phyloP scores from a whole-genome alignment of 2,888 invertebrate genomes.

The Disparrhopalites patrizii region DNA sequence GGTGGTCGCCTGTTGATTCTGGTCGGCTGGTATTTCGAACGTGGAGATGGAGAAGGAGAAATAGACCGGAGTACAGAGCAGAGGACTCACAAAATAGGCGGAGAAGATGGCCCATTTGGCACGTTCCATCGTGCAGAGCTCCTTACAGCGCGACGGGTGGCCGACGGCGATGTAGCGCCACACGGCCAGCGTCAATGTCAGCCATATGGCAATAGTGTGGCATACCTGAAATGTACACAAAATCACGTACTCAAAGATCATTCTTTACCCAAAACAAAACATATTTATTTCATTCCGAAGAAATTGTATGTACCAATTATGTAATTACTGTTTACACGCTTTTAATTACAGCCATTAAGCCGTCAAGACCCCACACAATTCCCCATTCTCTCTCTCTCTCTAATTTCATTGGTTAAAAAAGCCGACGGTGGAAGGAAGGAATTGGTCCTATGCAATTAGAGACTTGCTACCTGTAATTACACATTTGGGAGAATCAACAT shows the following conservation, averaged over 20 bases:
- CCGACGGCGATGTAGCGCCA: slow-evolving; percentile 87
- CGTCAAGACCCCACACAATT: too few species aligned
- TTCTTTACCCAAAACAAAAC: background rate
- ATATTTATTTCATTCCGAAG: background rate
- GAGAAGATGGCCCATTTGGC: slow-evolving; percentile 71
- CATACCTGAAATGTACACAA: slow-evolving; percentile 50
- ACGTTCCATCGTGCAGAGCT: slow-evolving; percentile 75
- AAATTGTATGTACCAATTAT: background rate
- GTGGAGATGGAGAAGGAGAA: slow-evolving; percentile 66
- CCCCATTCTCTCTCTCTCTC: too few species aligned
- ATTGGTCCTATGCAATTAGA: too few species aligned
- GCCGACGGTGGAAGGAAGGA: too few species aligned
- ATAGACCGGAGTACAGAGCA: slow-evolving; percentile 81
- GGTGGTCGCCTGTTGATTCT: slow-evolving; percentile 55
- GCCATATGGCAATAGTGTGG: slow-evolving; percentile 83
- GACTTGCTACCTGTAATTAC: too few species aligned
- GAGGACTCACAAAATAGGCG: slow-evolving; percentile 75
- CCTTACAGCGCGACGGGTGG: slow-evolving; percentile 71
- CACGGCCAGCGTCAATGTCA: slow-evolving; percentile 86
- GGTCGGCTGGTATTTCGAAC: slow-evolving; percentile 52
- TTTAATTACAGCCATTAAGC: background rate
- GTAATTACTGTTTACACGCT: background rate
- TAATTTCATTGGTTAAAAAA: too few species aligned
- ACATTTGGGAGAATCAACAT: too few species aligned
- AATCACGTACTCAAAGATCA: background rate